Evolutionary conservation across 2,113 vertebrate species (phyloP), one percentile per base, ranked within the genome.

Genomic region (Sander lucioperca): DNA sequence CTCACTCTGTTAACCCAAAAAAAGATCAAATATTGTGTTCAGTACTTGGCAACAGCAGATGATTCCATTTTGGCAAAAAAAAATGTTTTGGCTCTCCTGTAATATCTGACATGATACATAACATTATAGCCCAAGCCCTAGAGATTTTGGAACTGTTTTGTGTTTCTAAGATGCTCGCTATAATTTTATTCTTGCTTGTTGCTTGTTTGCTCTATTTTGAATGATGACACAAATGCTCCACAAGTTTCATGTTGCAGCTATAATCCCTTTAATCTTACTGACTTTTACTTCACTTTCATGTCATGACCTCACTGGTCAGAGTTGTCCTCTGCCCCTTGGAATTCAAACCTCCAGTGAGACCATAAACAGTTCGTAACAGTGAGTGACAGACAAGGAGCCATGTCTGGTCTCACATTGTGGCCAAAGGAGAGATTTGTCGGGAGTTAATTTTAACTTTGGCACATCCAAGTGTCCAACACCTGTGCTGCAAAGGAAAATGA

Each of bases 391-490:
- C 72, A 61, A 79, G 84, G 63, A 74, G 69, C 14, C 47, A 23
- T 19, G 56, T 62, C 87, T 67, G 84, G 33, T 54, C 62, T 27
- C 50, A 63, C 71, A 81, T 30, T 81, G 80, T 59, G 72, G 65
- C 64, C 25, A 33, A 45, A 59, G 54, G 25, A 77, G 68, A 73
- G 79, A 86, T 89, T 76, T 79, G 66, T 70, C 78, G 18, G 56
- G 68, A 64, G 83, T 77, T 93, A 89, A 91, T 56, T 92, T 91
- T 90, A 92, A 86, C 85, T 62, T 48, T 56, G 82, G 77, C 64
- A 43, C 1, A 0, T 65, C 58, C 33, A 5, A 73, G 72, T 19
- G 72, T 69, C 74, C 58, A 10, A 50, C 88, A 83, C 79, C 83
- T 87, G 87, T 82, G 76, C 80, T 51, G 74, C 48, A 53, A 65